Evolutionary conservation across 2,797 vertebrate genomes (phyloP).

Genomic region (Rhinogobio ventralis): DNA sequence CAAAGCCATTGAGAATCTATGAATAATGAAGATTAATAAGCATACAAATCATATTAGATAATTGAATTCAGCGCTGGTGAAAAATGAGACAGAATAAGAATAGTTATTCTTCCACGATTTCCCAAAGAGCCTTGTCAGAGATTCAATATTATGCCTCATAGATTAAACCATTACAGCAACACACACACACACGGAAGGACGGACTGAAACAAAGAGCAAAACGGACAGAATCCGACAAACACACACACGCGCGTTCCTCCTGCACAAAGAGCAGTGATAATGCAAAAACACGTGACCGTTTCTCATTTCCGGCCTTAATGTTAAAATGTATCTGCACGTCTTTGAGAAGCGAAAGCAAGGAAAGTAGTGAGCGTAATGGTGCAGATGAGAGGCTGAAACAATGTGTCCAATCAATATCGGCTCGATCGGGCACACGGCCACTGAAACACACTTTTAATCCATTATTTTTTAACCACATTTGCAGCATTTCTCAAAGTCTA

Average conservation of each 20-base stretch:
- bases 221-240: conserved; percentile 18
- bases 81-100: conserved; percentile 71
- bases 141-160: conserved; percentile 74
- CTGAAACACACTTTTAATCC: conserved; percentile 80
- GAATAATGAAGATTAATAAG: conserved; percentile 75
- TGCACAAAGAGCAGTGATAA: conserved; percentile 48
- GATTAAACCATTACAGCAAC: conserved; percentile 64
- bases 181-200: conserved; percentile 1
- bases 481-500: conserved; percentile 72
- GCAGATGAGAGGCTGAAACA: conserved; percentile 72
- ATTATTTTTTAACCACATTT: conserved; percentile 78
- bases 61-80: conserved; percentile 73
- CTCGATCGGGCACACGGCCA: conserved; percentile 75
- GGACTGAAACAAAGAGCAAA: background rate
- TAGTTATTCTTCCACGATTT: conserved; percentile 69
- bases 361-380: conserved; percentile 64
- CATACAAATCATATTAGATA: conserved; percentile 73
- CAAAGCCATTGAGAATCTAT: conserved; percentile 64
- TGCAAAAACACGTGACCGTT: conserved; percentile 63
- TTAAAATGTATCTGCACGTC: conserved; percentile 66
- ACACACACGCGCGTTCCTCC: conserved; percentile 30
- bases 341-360: conserved; percentile 59
- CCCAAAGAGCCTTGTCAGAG: conserved; percentile 70
- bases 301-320: conserved; percentile 59
- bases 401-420: conserved; percentile 78